These are phyloP conservation scores for Catotricha subobsoleta DNA, from an alignment of 2,888 invertebrate species.

Conservation along the genomic window DNA sequence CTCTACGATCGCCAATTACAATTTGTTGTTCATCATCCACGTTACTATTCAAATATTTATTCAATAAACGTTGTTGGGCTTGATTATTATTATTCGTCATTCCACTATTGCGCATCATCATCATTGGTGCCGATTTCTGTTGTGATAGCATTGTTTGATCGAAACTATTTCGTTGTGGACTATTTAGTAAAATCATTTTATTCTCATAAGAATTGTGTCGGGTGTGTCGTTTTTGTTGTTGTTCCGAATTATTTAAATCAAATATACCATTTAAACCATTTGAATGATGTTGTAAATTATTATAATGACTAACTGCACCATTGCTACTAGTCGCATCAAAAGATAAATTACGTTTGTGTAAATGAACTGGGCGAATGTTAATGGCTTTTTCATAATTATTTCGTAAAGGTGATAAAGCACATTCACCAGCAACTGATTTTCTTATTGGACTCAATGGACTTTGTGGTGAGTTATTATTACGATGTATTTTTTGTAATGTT, in stretches of 20 bases:
- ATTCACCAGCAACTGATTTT: constrained; percentile 9
- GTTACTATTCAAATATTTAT: too few relatives aligned
- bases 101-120: too few relatives aligned
- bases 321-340: constrained; percentile 11
- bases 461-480: constrained; percentile 11
- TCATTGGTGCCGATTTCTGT: background rate
- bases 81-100: too few relatives aligned
- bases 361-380: background rate
- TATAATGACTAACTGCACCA: constrained; percentile 4
- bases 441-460: constrained; percentile 8
- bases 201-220: constrained; percentile 29
- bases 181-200: constrained; percentile 3
- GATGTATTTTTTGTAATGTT: constrained; percentile 23
- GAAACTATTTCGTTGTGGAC: constrained; percentile 10
- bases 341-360: constrained; percentile 16
- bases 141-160: constrained; percentile 14
- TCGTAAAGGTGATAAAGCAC: constrained; percentile 13
- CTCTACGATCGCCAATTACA: background rate
- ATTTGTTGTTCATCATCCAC: too few relatives aligned
- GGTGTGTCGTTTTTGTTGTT: constrained; percentile 16
- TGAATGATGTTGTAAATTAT: constrained; percentile 12
- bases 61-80: background rate
- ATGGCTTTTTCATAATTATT: constrained; percentile 1
- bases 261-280: constrained; percentile 7
- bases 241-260: constrained; percentile 2